A percentile compares a stretch with the other conserved stretches of the same genome.
phyloP scores from a whole-genome alignment of 2,797 vertebrate genomes.

The Leuciscus waleckii region DNA sequence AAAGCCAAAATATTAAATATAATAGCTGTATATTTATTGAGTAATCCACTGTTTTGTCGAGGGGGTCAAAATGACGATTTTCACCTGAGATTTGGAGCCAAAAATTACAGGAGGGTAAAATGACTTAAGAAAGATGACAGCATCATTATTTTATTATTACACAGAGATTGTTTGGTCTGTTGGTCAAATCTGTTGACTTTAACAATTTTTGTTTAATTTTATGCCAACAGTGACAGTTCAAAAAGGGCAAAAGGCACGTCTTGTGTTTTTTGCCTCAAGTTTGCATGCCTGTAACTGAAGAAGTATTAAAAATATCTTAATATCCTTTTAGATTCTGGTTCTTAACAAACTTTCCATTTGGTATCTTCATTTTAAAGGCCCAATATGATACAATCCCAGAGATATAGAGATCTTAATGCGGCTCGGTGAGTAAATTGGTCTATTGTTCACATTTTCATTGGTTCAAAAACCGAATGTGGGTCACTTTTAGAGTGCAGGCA shows the following conservation, averaged over 20 bases:
- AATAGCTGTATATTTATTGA: not conserved
- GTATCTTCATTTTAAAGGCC: not conserved
- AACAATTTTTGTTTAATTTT: no score
- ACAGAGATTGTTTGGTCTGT: no score
- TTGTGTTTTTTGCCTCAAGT: no score
- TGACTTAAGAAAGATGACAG: no score
- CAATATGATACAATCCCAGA: not conserved
- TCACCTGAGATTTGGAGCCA: not conserved
- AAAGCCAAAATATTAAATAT: not conserved
- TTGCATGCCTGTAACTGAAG: no score
- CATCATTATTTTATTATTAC: no score
- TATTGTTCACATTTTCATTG: no score
- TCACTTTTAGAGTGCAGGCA: no score
- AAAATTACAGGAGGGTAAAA: not conserved
- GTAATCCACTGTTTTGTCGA: not conserved
- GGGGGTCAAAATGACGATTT: not conserved
- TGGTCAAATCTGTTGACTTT: no score
- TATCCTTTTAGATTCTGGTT: not conserved
- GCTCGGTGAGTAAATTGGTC: not conserved
- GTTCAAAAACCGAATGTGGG: no score
- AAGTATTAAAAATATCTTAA: not conserved
- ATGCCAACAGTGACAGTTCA: no score
- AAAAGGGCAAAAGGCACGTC: no score
- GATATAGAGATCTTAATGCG: not conserved
- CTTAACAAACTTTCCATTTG: not conserved